A percentile compares a stretch with the other conserved stretches of the same genome.
Evolutionary conservation across 2,797 vertebrate genomes (phyloP).

Genomic region (Urophycis tenuis): DNA sequence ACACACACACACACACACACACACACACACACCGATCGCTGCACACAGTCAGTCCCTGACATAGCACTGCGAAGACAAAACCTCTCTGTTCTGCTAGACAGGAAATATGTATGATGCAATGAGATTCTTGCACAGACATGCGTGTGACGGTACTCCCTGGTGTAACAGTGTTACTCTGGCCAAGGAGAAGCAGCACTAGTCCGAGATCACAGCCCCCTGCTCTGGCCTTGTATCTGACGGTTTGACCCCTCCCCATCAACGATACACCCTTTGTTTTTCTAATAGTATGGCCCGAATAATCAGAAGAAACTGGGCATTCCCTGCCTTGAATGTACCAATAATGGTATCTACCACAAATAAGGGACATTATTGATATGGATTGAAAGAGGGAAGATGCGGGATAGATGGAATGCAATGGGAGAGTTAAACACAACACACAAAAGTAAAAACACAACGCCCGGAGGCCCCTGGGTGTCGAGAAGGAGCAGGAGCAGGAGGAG

Average conservation of each 20-base stretch:
- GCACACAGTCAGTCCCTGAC: conserved; percentile 6
- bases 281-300: neutral
- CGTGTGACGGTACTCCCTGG: conserved; percentile 33
- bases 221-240: no score
- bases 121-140: conserved; percentile 30
- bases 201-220: neutral
- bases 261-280: neutral
- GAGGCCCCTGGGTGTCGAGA: neutral
- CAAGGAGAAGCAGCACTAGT: neutral
- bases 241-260: neutral
- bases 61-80: neutral
- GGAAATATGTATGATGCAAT: conserved; percentile 45
- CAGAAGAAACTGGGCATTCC: neutral
- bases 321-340: neutral
- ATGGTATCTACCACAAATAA: neutral
- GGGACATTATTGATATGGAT: neutral
- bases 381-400: neutral
- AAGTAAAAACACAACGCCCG: neutral
- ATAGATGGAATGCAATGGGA: neutral
- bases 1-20: conserved; percentile 1
- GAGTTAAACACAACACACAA: no score
- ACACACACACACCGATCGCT: no score
- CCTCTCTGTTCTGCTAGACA: conserved; percentile 18
- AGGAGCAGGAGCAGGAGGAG: neutral
- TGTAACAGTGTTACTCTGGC: conserved; percentile 18